Evolutionary conservation across 2,888 invertebrate genomes (phyloP), one percentile per base, ranked within the genome.

Genomic region (Sinopyrophorus schimmeli): DNA sequence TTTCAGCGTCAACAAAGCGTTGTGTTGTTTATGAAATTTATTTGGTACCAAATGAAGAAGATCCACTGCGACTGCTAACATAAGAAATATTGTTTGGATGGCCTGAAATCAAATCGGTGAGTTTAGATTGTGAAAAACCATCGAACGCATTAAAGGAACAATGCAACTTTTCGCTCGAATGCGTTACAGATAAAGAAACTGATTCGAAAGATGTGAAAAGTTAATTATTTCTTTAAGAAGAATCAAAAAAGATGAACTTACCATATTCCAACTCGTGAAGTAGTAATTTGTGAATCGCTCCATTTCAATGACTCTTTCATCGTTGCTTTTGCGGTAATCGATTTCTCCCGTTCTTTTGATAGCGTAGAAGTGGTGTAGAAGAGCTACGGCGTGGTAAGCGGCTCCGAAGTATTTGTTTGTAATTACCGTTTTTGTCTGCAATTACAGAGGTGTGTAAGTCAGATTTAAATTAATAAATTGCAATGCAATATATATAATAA

Each of bases 191-290:
- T n/a, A n/a, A n/a, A n/a, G n/a, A n/a, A n/a, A n/a, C n/a, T n/a
- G n/a, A n/a, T n/a, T n/a, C n/a, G n/a, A n/a, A n/a, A n/a, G n/a
- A n/a, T 30, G 5, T 11, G 3, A 17, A 10, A 17, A 14, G n/a
- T 5, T 16, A 7, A 4, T 20, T 30, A 6, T 24, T 7, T 31
- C 6, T 24, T 12, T n/a, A 17, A 6, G 6, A 16, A n/a, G n/a
- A n/a, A n/a, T n/a, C n/a, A n/a, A n/a, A 32, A 44, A 7, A 15
- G 5, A 10, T 15, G 35, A 27, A 47, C 37, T 39, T 56, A 58
- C 58, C 31, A 55, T 32, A 42, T 57, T 57, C 59, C 59, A 59
- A 6, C 44, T 20, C 12, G 59, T 57, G 9, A 59, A 47, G 32
- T 52, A 59, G 40, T 54, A 23, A n/a, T 46, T 47, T 10, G 40